Evolutionary conservation across 1,140 invertebrate species (phyloP), one percentile per base, ranked within the genome.

Genomic region (Rhopalosiphum maidis): DNA sequence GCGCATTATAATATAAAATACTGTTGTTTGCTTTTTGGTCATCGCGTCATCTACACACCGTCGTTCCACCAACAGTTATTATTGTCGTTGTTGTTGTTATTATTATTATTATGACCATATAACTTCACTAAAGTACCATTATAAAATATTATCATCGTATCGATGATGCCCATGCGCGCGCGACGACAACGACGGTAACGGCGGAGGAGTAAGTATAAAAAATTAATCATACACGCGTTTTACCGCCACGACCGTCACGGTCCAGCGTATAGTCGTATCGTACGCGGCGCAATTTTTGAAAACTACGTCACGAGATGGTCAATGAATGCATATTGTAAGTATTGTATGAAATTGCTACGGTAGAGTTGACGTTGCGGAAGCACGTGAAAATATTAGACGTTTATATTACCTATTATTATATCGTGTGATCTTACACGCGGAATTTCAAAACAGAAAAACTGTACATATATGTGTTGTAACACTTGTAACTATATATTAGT

Each of bases 21-120:
- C 37, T 54, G 87, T 89, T 89, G n/a, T 51, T 89, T 89, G 87
- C 5, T 87, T 86, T 51, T 54, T 54, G 48, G 87, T 54, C 43
- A 46, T 86, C 41, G 60, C 25, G 85, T 86, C 85, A 3, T 43
- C 11, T 46, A 37, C 35, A 83, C 37, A 8, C 15, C 48, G 9
- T n/a, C 87, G 11, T 21, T 0, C n/a, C 37, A 37, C 37, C 88
- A 15, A 23, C n/a, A 55, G 88, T 89, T 89, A 51, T 54, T 89
- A 54, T 89, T 54, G 41, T 89, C 54, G 35, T 54, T 54, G 41
- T 89, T 89, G 22, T 54, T 89, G 7, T 54, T 88, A 51, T 82
- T 82, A 68, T 68, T 83, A 37, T 85, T 85, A 25, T 41, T 5
- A 86, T 43, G 23, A 46, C 43, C 41, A 86, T 77, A 77, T 77